Evolutionary conservation across 1,140 invertebrate genomes (phyloP).

Genomic region (Tribolium madens): DNA sequence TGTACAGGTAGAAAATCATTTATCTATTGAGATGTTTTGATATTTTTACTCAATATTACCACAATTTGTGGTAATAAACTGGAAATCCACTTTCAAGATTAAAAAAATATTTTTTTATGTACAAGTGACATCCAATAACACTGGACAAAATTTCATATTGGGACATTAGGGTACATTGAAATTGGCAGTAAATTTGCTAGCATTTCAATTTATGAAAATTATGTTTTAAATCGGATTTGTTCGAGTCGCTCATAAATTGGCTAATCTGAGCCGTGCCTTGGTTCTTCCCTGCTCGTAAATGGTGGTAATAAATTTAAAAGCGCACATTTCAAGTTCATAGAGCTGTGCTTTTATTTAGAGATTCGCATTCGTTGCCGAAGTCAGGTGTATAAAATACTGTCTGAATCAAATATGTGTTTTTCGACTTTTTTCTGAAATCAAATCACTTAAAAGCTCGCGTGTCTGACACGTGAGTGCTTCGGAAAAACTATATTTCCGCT

Average conservation of each 20-base stretch:
- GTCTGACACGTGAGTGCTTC: background rate
- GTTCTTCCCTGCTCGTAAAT: background rate
- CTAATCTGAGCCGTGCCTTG: background rate
- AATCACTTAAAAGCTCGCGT: background rate
- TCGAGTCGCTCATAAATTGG: background rate
- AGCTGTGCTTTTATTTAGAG: slow-evolving; percentile 8
- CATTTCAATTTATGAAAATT: background rate
- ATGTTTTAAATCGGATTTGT: background rate
- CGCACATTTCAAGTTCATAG: slow-evolving; percentile 17
- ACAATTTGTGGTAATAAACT: too few species aligned
- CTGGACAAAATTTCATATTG: too few species aligned
- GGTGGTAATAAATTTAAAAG: slow-evolving; percentile 20
- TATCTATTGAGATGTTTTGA: too few species aligned
- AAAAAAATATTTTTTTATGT: too few species aligned
- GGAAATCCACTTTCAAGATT: too few species aligned
- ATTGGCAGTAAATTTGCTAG: too few species aligned
- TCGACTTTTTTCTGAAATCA: background rate
- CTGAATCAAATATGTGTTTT: background rate
- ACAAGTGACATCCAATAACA: too few species aligned
- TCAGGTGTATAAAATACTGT: slow-evolving; percentile 5
- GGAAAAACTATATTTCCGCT: background rate
- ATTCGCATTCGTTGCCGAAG: background rate
- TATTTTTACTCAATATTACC: too few species aligned
- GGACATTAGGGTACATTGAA: too few species aligned
- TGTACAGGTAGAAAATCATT: too few species aligned